These are phyloP conservation scores for Gymnogyps californianus DNA, from an alignment of 2,113 vertebrate genomes.

Conservation along the genomic window DNA sequence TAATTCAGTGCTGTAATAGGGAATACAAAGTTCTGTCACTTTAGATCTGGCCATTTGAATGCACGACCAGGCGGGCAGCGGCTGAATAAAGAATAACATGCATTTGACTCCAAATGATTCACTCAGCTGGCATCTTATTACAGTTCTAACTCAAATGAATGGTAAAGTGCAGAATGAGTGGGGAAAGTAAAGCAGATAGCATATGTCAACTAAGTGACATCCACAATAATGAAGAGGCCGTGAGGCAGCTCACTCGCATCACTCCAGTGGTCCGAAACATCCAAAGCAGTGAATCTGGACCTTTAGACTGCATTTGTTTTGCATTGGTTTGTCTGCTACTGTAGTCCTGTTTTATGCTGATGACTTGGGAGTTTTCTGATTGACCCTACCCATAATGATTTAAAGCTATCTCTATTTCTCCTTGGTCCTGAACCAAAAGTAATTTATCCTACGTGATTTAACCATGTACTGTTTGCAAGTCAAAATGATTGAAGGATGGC, in stretches of 20 bases:
- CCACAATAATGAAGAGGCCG: background rate
- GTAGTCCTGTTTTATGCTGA: background rate
- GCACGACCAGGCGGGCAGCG: background rate
- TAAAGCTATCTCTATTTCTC: background rate
- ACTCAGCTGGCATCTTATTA: constrained; percentile 10
- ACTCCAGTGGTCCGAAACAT: background rate
- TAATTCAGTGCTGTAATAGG: background rate
- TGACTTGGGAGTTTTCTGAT: background rate
- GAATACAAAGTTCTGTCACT: constrained; percentile 17
- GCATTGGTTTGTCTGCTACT: background rate
- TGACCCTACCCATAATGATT: background rate
- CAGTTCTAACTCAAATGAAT: background rate
- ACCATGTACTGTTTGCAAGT: background rate
- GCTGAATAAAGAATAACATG: constrained; percentile 4
- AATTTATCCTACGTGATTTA: background rate
- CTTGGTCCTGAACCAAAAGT: background rate
- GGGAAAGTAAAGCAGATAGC: background rate
- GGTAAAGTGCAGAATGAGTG: background rate
- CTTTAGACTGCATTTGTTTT: background rate
- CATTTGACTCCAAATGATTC: constrained; percentile 19
- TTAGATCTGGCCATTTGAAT: constrained; percentile 30
- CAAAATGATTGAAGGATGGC: background rate
- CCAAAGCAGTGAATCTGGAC: background rate
- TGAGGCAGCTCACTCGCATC: background rate
- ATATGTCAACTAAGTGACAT: background rate